Conservation (phyloP, 2,888 invertebrate genomes). For the Drosophila seclusa region DNA sequence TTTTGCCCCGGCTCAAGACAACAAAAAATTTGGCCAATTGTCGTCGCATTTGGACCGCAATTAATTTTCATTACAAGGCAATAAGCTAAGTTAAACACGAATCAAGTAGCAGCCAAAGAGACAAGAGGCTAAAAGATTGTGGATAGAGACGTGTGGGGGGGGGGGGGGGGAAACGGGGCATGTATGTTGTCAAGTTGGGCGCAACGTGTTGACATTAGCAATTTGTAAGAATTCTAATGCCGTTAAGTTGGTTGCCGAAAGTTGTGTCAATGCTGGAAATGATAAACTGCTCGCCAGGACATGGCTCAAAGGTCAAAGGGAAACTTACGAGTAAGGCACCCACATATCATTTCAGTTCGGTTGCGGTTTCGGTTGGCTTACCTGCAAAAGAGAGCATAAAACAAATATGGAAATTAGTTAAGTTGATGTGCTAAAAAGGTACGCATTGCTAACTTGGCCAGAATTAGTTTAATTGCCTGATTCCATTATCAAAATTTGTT, state of each 20-base stretch:
- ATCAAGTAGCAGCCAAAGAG: slow-evolving; percentile 51
- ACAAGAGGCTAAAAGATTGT: not conserved
- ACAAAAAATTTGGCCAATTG: slow-evolving; percentile 23
- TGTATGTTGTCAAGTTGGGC: slow-evolving; percentile 4
- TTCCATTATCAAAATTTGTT: not conserved
- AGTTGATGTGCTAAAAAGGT: not conserved
- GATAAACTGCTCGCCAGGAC: slow-evolving; percentile 15
- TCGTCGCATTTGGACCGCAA: slow-evolving; percentile 60
- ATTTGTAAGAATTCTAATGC: slow-evolving; percentile 52
- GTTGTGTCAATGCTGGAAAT: slow-evolving; percentile 1
- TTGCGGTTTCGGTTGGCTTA: slow-evolving; percentile 46
- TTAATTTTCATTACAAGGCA: slow-evolving; percentile 77
- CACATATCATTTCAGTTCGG: not conserved
- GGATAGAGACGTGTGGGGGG: not conserved
- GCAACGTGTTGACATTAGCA: slow-evolving; percentile 65
- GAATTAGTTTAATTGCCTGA: not conserved
- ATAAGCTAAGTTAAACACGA: slow-evolving; percentile 76
- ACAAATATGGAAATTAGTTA: slow-evolving; percentile 9
- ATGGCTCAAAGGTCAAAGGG: slow-evolving; percentile 8
- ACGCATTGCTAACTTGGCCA: not conserved
- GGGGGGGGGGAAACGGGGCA: not conserved
- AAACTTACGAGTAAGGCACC: slow-evolving; percentile 10
- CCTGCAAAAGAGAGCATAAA: slow-evolving; percentile 52
- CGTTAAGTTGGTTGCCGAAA: slow-evolving; percentile 2
- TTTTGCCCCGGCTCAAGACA: slow-evolving; percentile 9